phyloP scores from a whole-genome alignment of 2,888 invertebrate species.

The Coelogynopora nodosa region DNA sequence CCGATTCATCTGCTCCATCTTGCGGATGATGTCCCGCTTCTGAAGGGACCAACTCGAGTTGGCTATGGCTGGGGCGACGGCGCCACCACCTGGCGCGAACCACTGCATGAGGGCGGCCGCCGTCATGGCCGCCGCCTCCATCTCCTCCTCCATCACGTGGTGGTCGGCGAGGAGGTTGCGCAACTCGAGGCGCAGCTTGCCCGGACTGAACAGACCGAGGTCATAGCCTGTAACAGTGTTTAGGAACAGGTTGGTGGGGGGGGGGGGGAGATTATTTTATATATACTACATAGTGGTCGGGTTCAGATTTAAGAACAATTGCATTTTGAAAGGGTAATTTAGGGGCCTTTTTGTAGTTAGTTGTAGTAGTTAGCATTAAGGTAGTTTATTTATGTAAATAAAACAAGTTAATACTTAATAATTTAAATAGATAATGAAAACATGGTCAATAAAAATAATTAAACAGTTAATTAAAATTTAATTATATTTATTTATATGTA shows the following conservation, averaged over 20 bases:
- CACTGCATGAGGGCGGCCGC: conserved; percentile 38
- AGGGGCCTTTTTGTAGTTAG: no score
- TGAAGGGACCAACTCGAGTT: not conserved
- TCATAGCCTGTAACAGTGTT: conserved; percentile 33
- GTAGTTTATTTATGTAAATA: no score
- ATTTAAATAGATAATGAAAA: no score
- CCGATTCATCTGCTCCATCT: not conserved
- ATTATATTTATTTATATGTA: no score
- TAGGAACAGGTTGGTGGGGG: not conserved
- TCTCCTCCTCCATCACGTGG: conserved; percentile 42
- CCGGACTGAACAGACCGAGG: conserved; percentile 43
- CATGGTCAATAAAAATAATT: not conserved
- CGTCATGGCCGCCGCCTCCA: conserved; percentile 41
- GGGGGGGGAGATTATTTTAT: not conserved
- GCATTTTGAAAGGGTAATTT: no score
- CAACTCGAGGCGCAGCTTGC: conserved; percentile 37
- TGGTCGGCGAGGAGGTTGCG: conserved; percentile 41
- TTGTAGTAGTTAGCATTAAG: no score
- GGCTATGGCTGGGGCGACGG: not conserved
- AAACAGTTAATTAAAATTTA: not conserved
- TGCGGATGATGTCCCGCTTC: not conserved
- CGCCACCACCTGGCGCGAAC: not conserved
- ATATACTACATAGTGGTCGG: no score
- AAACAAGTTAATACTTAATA: no score
- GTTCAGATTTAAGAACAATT: no score